Percentiles rank a stretch among this genome's conserved stretches.
phyloP scores from a whole-genome alignment of 2,113 vertebrate species.

The Aleadryas rufinucha region DNA sequence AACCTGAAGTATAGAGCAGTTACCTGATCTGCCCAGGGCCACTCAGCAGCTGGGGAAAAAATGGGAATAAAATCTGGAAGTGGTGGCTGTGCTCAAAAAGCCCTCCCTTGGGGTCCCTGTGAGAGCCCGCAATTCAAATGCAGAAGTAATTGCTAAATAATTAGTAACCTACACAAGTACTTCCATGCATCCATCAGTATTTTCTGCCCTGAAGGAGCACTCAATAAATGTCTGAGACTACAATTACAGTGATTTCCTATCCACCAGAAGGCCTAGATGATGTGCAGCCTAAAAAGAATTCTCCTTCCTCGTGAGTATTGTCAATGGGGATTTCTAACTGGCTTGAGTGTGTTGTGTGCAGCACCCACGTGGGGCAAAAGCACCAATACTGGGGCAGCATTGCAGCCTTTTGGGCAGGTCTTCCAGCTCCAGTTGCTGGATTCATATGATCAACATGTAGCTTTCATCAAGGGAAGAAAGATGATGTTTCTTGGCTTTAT shows the following conservation, averaged over 20 bases:
- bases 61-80: neutral
- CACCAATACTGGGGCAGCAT: neutral
- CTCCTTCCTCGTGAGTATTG: neutral
- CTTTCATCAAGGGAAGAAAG: neutral
- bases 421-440: neutral
- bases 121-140: neutral
- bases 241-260: neutral
- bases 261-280: neutral
- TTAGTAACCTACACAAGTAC: slow-evolving; percentile 44
- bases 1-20: neutral
- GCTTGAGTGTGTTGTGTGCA: neutral
- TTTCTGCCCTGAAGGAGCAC: neutral
- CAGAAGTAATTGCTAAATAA: slow-evolving; percentile 38
- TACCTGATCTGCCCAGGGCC: neutral
- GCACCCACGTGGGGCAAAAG: rapidly evolving
- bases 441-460: neutral
- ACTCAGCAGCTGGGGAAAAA: neutral
- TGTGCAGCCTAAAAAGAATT: neutral
- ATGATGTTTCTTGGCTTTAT: neutral
- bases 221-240: slow-evolving; percentile 14
- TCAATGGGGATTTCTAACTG: neutral
- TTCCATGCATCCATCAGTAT: neutral
- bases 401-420: neutral
- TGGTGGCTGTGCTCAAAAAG: neutral
- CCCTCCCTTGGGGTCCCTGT: neutral